Percentiles rank a stretch among this genome's conserved stretches.
Conservation (phyloP, 1,140 invertebrate species). For the Oryctes rhinoceros region DNA sequence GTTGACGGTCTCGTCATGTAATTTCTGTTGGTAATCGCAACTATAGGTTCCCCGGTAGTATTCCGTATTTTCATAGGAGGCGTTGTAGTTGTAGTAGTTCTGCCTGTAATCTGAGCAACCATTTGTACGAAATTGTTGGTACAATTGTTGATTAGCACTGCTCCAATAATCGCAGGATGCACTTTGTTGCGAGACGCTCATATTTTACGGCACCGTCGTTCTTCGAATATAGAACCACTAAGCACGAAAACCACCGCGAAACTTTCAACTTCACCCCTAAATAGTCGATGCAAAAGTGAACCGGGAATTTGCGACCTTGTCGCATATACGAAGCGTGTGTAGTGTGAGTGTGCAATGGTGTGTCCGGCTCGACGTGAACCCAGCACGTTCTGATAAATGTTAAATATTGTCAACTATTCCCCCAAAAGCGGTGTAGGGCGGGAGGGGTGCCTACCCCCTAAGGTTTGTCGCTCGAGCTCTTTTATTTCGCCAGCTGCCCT, state of each 20-base stretch:
- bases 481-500: slow-evolving; percentile 60
- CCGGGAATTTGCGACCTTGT: slow-evolving; percentile 29
- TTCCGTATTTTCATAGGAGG: not conserved
- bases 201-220: slow-evolving; percentile 5
- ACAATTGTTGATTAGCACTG: slow-evolving; percentile 19
- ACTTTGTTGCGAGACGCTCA: slow-evolving; percentile 50
- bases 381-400: slow-evolving; percentile 58
- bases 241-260: not conserved
- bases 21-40: not conserved
- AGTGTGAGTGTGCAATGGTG: slow-evolving; percentile 26
- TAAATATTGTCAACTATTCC: slow-evolving; percentile 59
- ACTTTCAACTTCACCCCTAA: slow-evolving; percentile 9
- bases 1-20: not conserved
- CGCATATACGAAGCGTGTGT: not conserved
- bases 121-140: slow-evolving; percentile 19
- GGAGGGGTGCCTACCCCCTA: slow-evolving; percentile 57
- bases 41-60: not conserved
- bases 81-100: not conserved
- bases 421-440: slow-evolving; percentile 49
- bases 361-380: slow-evolving; percentile 50
- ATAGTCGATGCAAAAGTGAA: slow-evolving; percentile 23
- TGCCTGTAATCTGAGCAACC: not conserved
- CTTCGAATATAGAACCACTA: not conserved
- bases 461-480: slow-evolving; percentile 57
- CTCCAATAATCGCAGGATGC: slow-evolving; percentile 48